Conservation (phyloP, 2,113 vertebrate species). For the Agelaius tricolor region DNA sequence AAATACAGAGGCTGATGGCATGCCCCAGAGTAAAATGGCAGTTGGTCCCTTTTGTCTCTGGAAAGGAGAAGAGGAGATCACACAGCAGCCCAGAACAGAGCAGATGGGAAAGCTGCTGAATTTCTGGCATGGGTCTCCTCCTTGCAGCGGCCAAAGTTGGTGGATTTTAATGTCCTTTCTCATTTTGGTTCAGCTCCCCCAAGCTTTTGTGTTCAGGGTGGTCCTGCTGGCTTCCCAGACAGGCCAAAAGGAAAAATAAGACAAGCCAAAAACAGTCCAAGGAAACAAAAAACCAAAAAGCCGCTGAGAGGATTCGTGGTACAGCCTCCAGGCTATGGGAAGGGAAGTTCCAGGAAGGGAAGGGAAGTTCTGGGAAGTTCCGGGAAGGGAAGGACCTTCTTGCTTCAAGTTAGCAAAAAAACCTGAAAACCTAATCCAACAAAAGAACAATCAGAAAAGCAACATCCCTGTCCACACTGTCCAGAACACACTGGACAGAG, state of each 20-base stretch:
- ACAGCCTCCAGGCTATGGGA: background rate
- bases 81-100: background rate
- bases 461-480: rapidly evolving
- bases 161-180: background rate
- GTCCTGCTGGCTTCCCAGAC: rapidly evolving
- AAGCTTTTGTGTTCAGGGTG: rapidly evolving
- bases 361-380: too few relatives aligned
- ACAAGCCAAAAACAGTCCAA: background rate
- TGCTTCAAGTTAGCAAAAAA: background rate
- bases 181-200: background rate
- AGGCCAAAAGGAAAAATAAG: background rate
- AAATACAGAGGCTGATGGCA: background rate
- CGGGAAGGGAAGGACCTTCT: background rate
- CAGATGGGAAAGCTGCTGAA: background rate
- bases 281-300: background rate
- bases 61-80: background rate
- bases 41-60: background rate
- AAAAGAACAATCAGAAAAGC: background rate
- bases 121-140: background rate
- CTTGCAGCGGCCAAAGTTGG: rapidly evolving
- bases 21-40: rapidly evolving
- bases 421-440: too few relatives aligned
- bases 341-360: background rate
- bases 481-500: background rate
- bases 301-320: rapidly evolving